phyloP scores from a whole-genome alignment of 2,113 vertebrate genomes.

The Willisornis vidua region DNA sequence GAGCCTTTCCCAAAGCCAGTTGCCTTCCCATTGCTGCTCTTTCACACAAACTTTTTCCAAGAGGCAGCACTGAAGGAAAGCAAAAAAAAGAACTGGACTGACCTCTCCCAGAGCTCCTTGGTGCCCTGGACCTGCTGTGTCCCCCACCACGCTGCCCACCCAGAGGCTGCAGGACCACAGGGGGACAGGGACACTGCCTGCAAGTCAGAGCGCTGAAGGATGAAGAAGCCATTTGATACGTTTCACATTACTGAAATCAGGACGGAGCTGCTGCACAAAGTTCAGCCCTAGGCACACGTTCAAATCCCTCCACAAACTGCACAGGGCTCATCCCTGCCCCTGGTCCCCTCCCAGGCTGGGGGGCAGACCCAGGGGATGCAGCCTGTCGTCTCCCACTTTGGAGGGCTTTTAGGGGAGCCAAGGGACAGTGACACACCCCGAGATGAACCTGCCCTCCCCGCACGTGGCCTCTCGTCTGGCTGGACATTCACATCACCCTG shows the following conservation, averaged over 20 bases:
- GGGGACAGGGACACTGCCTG: not conserved
- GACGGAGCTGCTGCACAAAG: not conserved
- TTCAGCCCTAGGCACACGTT: accelerated
- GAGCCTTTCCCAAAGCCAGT: not conserved
- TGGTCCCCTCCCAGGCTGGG: not conserved
- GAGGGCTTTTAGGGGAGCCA: not conserved
- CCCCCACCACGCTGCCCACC: not conserved
- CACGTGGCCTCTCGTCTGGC: not conserved
- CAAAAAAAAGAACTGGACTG: not conserved
- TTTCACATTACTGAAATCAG: not conserved
- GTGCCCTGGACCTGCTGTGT: not conserved
- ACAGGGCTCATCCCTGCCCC: accelerated
- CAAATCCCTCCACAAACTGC: accelerated
- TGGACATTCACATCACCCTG: not conserved
- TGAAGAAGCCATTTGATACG: not conserved
- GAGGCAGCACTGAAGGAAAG: not conserved
- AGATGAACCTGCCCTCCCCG: not conserved
- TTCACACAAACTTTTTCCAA: not conserved
- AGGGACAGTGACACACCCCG: accelerated
- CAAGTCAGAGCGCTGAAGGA: not conserved
- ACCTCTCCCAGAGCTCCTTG: not conserved
- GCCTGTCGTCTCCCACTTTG: not conserved
- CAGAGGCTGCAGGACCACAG: not conserved
- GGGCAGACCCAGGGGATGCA: not conserved
- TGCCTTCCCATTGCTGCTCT: not conserved